Evolutionary conservation across 2,797 vertebrate genomes (phyloP), one percentile per base, ranked within the genome.

Genomic region (Brotula barbata): DNA sequence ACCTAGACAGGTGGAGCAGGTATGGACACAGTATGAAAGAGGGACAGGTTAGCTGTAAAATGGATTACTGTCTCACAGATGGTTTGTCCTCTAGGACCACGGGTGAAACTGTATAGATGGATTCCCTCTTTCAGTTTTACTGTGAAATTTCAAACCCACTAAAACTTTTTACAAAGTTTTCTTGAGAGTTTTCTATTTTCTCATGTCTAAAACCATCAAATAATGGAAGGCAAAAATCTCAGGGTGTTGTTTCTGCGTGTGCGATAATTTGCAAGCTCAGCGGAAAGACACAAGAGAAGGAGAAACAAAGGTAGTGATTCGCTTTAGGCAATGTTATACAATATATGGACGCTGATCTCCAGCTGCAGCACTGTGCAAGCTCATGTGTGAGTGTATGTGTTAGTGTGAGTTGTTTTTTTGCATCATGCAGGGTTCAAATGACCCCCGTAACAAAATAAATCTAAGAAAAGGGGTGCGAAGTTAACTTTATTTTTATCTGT

Each of bases 191-290:
- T 22, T 5, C 1, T 21, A 22, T 14, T 44, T 44, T 44, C 9
- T 22, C 6, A 19, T 44, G 9, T 10, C 2, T 15, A 48, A 67
- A 63, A 21, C 13, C 56, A 55, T 22, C 2, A 22, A 28, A 19
- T 50, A 53, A 59, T 58, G 2, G n/a, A 25, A 21, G 33, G 20
- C 20, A 53, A 19, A 51, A 68, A 63, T n/a, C 15, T 46, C 21
- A 19, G 25, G 9, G 37, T 45, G 65, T 53, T 33, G 7, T 49
- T 33, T 64, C 41, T 58, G 53, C 8, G 8, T 50, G 49, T 42
- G 51, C 23, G 61, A 13, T 31, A 43, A 75, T 74, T 63, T 72
- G 72, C 60, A 49, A 82, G 57, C 53, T 76, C 82, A 80, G 77
- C 70, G 78, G 53, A 72, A 74, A 51, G 39, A 62, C 73, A 68